Conservation (phyloP, 2,113 vertebrate genomes). For the Alligator sinensis region DNA sequence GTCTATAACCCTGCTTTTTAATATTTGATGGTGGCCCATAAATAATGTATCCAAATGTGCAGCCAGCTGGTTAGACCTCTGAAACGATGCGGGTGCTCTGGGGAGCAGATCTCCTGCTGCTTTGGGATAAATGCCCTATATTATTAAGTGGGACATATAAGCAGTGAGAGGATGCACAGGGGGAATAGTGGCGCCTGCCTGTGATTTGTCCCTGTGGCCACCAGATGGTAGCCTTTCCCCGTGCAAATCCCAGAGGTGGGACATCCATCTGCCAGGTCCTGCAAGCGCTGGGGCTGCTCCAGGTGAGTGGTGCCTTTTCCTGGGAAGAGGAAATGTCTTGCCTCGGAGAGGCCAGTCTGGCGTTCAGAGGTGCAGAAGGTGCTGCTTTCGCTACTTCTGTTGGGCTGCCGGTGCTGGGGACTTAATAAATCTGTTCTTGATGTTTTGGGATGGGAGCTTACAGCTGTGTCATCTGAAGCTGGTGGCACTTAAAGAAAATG, state of each 20-base stretch:
- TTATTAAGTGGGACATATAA: neutral
- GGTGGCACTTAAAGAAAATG: too few species aligned
- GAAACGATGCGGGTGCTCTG: fast-evolving
- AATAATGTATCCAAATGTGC: neutral
- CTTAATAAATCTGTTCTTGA: too few species aligned
- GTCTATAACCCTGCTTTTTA: slow-evolving; percentile 37
- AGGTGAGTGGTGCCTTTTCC: neutral
- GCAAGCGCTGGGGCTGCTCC: neutral
- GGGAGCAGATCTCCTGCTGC: neutral
- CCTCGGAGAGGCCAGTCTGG: fast-evolving
- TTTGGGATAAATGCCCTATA: fast-evolving
- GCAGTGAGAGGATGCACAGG: fast-evolving
- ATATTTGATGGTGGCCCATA: slow-evolving; percentile 22
- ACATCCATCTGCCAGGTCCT: fast-evolving
- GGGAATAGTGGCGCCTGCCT: neutral
- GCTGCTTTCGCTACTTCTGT: neutral
- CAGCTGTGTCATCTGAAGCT: too few species aligned
- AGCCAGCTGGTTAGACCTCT: neutral
- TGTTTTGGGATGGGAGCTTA: too few species aligned
- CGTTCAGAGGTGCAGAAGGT: neutral
- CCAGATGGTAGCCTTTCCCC: slow-evolving; percentile 61
- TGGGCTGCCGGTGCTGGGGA: too few species aligned
- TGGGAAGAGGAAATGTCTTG: neutral
- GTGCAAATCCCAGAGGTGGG: fast-evolving
- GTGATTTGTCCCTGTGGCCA: neutral